These are phyloP conservation scores for Syngnathus acus DNA, from an alignment of 2,797 vertebrate species.

Conservation along the genomic window DNA sequence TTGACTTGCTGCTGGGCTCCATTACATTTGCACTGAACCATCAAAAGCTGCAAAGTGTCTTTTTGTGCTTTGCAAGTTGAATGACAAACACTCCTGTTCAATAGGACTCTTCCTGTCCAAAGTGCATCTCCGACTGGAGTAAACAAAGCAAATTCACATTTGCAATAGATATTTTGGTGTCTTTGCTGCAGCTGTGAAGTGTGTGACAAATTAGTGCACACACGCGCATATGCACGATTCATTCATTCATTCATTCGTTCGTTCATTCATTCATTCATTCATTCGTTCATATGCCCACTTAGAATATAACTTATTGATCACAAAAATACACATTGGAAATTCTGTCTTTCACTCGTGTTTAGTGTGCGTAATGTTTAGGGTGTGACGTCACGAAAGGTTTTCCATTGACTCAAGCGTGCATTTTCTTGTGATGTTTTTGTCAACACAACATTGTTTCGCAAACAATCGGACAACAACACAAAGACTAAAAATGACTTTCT, in stretches of 20 bases:
- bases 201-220: neutral
- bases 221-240: neutral
- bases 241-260: too few relatives aligned
- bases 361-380: too few relatives aligned
- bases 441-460: neutral
- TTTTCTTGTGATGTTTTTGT: neutral
- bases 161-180: neutral
- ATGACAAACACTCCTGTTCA: conserved; percentile 1
- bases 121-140: neutral
- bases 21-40: neutral
- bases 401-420: too few relatives aligned
- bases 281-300: too few relatives aligned
- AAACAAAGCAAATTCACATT: neutral
- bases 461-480: neutral
- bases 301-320: too few relatives aligned
- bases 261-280: too few relatives aligned
- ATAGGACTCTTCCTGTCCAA: conserved; percentile 2
- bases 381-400: too few relatives aligned
- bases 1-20: neutral
- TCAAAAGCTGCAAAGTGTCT: too few relatives aligned
- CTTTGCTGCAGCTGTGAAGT: neutral
- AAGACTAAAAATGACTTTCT: neutral
- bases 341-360: too few relatives aligned
- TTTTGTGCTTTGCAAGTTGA: neutral
- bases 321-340: too few relatives aligned